Percentiles rank a stretch among this genome's conserved stretches.
Evolutionary conservation across 2,113 vertebrate genomes (phyloP).

Genomic region (Leptobrachium ailaonicum): DNA sequence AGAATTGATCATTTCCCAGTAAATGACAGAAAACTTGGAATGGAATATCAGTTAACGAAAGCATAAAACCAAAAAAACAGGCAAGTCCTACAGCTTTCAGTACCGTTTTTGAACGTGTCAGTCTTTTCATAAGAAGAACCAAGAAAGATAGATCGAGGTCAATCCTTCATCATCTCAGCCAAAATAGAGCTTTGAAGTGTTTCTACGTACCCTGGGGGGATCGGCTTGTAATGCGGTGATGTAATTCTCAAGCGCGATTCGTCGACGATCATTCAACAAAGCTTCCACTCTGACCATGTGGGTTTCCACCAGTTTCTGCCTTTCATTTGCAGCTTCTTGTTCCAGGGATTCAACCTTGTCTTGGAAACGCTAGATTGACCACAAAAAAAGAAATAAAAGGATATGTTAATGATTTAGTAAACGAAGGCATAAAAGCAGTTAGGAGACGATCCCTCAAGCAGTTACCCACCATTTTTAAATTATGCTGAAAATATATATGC

Average conservation of each 20-base stretch:
- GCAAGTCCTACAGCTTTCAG: too few relatives aligned
- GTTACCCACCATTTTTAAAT: background rate
- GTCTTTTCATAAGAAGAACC: too few relatives aligned
- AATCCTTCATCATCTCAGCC: too few relatives aligned
- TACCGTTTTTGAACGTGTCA: too few relatives aligned
- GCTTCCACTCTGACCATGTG: slow-evolving; percentile 97
- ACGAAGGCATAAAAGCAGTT: background rate
- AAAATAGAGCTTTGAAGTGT: too few relatives aligned
- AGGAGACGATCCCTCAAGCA: background rate
- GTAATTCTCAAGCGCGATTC: slow-evolving; percentile 93
- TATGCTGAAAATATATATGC: background rate
- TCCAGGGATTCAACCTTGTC: slow-evolving; percentile 95
- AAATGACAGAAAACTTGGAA: too few relatives aligned
- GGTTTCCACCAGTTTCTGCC: slow-evolving; percentile 94
- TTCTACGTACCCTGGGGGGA: slow-evolving; percentile 70
- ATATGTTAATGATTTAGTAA: background rate
- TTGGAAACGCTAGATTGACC: slow-evolving; percentile 86
- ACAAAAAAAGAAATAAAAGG: background rate
- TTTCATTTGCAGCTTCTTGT: slow-evolving; percentile 93
- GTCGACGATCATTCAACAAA: slow-evolving; percentile 91
- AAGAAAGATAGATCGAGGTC: too few relatives aligned
- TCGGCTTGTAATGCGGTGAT: slow-evolving; percentile 89
- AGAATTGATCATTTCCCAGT: too few relatives aligned
- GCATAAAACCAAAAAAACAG: too few relatives aligned
- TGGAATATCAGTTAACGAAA: too few relatives aligned